phyloP scores from a whole-genome alignment of 1,140 invertebrate genomes.

The Brachystomella parvula region DNA sequence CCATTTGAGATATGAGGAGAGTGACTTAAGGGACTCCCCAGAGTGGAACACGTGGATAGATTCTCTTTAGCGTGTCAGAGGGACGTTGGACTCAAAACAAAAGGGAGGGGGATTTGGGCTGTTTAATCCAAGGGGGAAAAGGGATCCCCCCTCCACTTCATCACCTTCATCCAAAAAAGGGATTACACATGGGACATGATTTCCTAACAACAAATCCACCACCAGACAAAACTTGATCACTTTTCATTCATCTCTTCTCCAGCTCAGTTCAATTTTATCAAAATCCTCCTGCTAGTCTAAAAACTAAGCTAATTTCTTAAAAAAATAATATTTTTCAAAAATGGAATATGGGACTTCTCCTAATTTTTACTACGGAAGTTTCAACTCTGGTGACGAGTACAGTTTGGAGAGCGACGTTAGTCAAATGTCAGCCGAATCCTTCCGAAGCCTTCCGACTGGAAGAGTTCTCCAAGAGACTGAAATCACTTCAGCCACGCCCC shows the following conservation, averaged over 20 bases:
- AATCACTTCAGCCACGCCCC: not conserved
- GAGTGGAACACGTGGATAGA: constrained; percentile 19
- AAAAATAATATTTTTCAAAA: not conserved
- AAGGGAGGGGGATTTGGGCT: not conserved
- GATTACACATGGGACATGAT: not conserved
- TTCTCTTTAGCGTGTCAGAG: constrained; percentile 21
- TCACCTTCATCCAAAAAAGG: constrained; percentile 7
- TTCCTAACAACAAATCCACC: not conserved
- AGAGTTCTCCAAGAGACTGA: not conserved
- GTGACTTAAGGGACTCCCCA: constrained; percentile 29
- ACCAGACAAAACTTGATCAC: constrained; percentile 5
- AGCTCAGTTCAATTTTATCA: not conserved
- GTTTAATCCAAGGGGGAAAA: not conserved
- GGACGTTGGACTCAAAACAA: not conserved
- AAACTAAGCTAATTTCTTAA: not conserved
- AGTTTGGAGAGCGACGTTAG: constrained; percentile 10
- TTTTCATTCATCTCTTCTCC: not conserved
- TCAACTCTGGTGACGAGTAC: constrained; percentile 8
- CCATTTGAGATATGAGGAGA: constrained; percentile 21
- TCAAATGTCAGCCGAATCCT: constrained; percentile 4
- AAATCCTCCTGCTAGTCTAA: not conserved
- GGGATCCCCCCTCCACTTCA: not conserved
- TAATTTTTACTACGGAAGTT: not conserved
- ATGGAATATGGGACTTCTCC: not conserved
- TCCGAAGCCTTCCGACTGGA: constrained; percentile 3